Conservation (phyloP, 2,113 vertebrate genomes). For the Lanius collurio region DNA sequence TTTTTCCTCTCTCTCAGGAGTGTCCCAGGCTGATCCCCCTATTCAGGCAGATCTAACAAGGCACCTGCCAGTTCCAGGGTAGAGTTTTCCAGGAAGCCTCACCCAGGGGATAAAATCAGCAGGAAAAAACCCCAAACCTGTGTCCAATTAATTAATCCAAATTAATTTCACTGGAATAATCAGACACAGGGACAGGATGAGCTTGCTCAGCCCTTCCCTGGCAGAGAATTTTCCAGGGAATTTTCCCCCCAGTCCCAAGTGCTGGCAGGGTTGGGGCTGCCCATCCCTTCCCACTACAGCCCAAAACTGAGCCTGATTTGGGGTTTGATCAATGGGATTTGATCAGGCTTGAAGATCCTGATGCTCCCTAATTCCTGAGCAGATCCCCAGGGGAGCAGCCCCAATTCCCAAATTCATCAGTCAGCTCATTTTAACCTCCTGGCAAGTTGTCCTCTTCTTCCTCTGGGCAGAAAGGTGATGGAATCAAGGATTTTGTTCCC, state of each 20-base stretch:
- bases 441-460: neutral
- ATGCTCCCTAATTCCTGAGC: fast-evolving
- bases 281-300: neutral
- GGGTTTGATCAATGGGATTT: neutral
- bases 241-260: fast-evolving
- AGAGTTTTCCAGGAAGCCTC: neutral
- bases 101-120: neutral
- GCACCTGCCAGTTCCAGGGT: neutral
- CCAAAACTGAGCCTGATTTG: neutral
- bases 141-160: neutral
- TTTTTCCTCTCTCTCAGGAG: neutral
- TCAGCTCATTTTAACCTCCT: neutral
- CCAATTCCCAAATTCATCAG: neutral
- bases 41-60: neutral
- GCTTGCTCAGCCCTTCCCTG: fast-evolving
- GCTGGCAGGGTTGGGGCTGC: fast-evolving
- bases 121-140: neutral
- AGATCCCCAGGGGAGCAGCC: neutral
- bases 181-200: fast-evolving
- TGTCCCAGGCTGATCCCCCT: neutral
- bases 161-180: neutral
- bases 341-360: neutral
- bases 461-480: neutral
- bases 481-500: neutral
- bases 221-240: neutral